Conservation (phyloP, 2,888 invertebrate genomes). For the Pollenia griseotomentosa region DNA sequence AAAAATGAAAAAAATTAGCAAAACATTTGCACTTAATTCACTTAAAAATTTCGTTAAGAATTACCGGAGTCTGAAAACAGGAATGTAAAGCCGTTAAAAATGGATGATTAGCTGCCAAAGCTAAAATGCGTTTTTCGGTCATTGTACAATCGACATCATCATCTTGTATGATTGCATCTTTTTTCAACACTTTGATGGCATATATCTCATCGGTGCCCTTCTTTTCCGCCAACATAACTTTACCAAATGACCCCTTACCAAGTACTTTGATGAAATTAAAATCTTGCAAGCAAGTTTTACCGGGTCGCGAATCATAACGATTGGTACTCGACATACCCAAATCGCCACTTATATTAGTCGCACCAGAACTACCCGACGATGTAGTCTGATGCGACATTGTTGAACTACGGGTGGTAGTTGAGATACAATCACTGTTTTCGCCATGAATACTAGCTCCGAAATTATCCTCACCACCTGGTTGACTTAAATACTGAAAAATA, state of each 20-base stretch:
- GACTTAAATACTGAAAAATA: constrained; percentile 82
- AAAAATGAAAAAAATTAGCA: constrained; percentile 1
- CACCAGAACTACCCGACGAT: constrained; percentile 75
- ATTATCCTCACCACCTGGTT: constrained; percentile 84
- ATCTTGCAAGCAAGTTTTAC: constrained; percentile 91
- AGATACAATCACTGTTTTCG: constrained; percentile 79
- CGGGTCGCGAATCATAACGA: constrained; percentile 81
- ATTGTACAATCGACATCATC: constrained; percentile 99
- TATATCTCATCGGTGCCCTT: constrained; percentile 96
- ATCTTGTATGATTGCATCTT: constrained; percentile 98
- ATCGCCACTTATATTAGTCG: constrained; percentile 73
- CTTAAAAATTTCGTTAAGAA: not conserved
- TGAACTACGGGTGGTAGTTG: constrained; percentile 79
- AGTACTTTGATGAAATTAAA: constrained; percentile 99
- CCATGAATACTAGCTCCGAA: constrained; percentile 83
- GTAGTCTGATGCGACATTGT: constrained; percentile 79
- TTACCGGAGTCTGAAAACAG: constrained; percentile 96
- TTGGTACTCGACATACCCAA: constrained; percentile 78
- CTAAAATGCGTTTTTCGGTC: constrained; percentile 98
- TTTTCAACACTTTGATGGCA: constrained; percentile 95
- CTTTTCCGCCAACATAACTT: constrained; percentile 98
- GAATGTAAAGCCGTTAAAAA: constrained; percentile 98
- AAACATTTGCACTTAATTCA: not conserved
- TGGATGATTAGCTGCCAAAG: constrained; percentile 98
- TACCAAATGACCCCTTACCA: constrained; percentile 99